phyloP scores from a whole-genome alignment of 2,113 vertebrate genomes.

The Gasterosteus nipponicus region DNA sequence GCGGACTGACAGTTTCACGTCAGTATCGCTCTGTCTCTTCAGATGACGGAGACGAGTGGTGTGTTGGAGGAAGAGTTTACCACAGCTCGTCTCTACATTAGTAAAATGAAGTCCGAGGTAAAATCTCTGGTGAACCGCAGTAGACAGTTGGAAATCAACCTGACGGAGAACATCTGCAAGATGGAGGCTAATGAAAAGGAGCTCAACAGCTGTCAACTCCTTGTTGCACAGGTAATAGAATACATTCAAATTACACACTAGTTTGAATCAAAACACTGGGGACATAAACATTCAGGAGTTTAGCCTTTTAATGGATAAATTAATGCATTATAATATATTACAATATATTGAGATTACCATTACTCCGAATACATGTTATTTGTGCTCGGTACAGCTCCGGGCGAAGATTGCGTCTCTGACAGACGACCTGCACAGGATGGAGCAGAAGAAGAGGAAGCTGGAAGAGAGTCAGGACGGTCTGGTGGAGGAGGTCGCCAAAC shows the following conservation, averaged over 20 bases:
- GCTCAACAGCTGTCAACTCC: slow-evolving; percentile 87
- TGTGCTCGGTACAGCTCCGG: slow-evolving; percentile 81
- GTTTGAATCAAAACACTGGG: neutral
- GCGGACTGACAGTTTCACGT: neutral
- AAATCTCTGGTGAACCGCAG: slow-evolving; percentile 90
- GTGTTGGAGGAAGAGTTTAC: slow-evolving; percentile 95
- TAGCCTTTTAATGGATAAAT: neutral
- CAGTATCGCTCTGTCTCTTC: slow-evolving; percentile 1
- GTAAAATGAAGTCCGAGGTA: slow-evolving; percentile 94
- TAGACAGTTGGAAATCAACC: slow-evolving; percentile 87
- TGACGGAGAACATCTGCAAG: slow-evolving; percentile 86
- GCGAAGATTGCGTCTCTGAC: slow-evolving; percentile 91
- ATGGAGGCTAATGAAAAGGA: slow-evolving; percentile 88
- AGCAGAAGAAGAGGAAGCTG: slow-evolving; percentile 90
- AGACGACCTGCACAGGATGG: slow-evolving; percentile 90
- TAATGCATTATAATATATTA: neutral
- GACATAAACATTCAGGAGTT: neutral
- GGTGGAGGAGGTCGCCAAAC: slow-evolving; percentile 90
- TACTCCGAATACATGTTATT: neutral
- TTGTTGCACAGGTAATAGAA: slow-evolving; percentile 87
- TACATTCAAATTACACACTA: neutral
- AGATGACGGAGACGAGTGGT: slow-evolving; percentile 86
- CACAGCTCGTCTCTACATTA: slow-evolving; percentile 90
- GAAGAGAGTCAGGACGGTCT: slow-evolving; percentile 91
- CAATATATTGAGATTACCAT: neutral